Base-by-base conservation (phyloP, 2,113 vertebrate genomes). In the Brachyhypopomus gauderio region DNA sequence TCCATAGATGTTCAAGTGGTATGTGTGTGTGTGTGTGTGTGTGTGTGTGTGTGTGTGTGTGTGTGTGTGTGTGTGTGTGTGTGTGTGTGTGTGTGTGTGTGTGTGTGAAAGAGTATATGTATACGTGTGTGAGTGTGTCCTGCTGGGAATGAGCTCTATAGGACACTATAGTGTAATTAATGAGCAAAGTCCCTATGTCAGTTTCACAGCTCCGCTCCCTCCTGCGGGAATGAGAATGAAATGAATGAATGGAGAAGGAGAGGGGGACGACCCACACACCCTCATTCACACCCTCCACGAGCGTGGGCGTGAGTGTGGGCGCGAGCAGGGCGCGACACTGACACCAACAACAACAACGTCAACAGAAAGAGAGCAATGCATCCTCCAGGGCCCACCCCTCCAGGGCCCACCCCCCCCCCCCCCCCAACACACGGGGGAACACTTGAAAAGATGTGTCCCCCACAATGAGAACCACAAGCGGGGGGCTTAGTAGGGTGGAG, bases 221-320 rank as follows among this genome's bases (percentile, higher is more conserved):
- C 92, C 89, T 89, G 76, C 91, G 84, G 90, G 90, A 93, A 89
- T 82, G 87, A 91, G 90, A 92, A 93, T 93, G 90, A 90, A 93
- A 88, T 89, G 81, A 87, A 80, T 93, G 91, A 93, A 93, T 91
- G 87, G 83, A 23, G 36, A 22, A 27, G 22, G 36, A 7, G 38
- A 12, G 59, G 25, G 59, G n/a, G 60, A 23, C 72, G 72, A 90
- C 92, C 92, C 91, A 93, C 91, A 90, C 90, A 91, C 86, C 88
- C 83, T 73, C 88, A 76, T 75, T 87, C 89, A 88, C 87, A 83
- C 83, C 87, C 86, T 80, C 87, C 86, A 71, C 59, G 84, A 84
- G 79, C 34, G 72, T 23, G 25, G 81, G 86, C 30, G 30, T 3
- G 3, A 30, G 30, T 30, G 30, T 30, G 30, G 30, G 30, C 30